phyloP scores from a whole-genome alignment of 2,888 invertebrate species.

The Hybos culiciformis region DNA sequence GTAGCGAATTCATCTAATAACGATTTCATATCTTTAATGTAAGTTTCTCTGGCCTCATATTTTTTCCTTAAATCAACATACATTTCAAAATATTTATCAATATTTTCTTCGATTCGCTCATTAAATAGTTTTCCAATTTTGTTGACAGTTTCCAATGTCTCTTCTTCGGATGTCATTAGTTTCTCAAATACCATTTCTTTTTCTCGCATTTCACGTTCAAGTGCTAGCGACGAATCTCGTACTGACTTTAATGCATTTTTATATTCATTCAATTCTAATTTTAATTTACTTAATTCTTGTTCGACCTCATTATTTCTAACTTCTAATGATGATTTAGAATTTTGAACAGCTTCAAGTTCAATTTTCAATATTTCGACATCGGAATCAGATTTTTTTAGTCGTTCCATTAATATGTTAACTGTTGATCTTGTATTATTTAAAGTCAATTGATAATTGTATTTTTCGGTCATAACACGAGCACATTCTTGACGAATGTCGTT shows the following conservation, averaged over 20 bases:
- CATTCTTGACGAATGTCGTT: constrained; percentile 32
- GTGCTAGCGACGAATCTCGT: constrained; percentile 26
- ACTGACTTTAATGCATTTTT: constrained; percentile 24
- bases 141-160: constrained; percentile 35
- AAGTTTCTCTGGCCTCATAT: constrained; percentile 33
- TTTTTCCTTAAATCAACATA: constrained; percentile 32
- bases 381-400: constrained; percentile 34
- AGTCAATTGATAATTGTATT: constrained; percentile 35
- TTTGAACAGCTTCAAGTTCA: constrained; percentile 29
- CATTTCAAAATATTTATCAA: constrained; percentile 31
- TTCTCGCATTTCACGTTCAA: constrained; percentile 33
- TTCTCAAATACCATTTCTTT: constrained; percentile 33
- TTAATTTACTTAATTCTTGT: constrained; percentile 23
- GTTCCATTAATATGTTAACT: constrained; percentile 35
- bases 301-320: constrained; percentile 25
- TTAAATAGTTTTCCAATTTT: constrained; percentile 37
- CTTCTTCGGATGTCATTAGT: constrained; percentile 33
- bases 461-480: constrained; percentile 32
- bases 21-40: constrained; percentile 35
- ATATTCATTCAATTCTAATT: constrained; percentile 24
- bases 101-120: constrained; percentile 32
- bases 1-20: constrained; percentile 34
- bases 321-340: constrained; percentile 28
- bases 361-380: constrained; percentile 34
- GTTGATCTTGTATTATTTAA: constrained; percentile 34